A percentile compares a stretch with the other conserved stretches of the same genome.
phyloP scores from a whole-genome alignment of 2,113 vertebrate species.

The Hippoglossus stenolepis region DNA sequence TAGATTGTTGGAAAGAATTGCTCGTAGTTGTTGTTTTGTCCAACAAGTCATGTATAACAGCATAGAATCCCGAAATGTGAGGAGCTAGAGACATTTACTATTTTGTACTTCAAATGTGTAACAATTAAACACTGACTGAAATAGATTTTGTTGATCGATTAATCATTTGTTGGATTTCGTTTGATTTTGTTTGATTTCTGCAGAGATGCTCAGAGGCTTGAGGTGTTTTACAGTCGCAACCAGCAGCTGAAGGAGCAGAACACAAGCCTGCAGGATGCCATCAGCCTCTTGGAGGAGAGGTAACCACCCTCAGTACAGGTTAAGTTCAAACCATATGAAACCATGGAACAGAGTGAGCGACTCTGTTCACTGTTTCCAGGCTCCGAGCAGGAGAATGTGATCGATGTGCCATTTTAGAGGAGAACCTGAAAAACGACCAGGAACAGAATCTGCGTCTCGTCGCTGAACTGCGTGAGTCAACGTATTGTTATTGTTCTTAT shows the following conservation, averaged over 20 bases:
- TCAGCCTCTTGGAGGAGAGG: slow-evolving; percentile 92
- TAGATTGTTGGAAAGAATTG: too few relatives aligned
- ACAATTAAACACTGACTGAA: not conserved
- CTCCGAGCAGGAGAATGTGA: slow-evolving; percentile 89
- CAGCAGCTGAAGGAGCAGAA: slow-evolving; percentile 94
- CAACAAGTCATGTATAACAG: not conserved
- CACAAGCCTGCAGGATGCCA: slow-evolving; percentile 89
- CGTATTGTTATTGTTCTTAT: not conserved
- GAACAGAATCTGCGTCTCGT: slow-evolving; percentile 87
- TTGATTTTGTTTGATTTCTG: slow-evolving; percentile 41
- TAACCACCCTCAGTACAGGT: slow-evolving; percentile 43
- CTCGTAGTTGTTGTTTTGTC: too few relatives aligned
- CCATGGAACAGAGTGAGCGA: not conserved
- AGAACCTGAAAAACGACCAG: slow-evolving; percentile 88
- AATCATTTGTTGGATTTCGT: too few relatives aligned
- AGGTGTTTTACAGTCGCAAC: slow-evolving; percentile 93
- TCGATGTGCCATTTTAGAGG: slow-evolving; percentile 88
- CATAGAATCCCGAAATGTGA: not conserved
- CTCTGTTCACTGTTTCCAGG: slow-evolving; percentile 71
- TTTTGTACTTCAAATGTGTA: too few relatives aligned
- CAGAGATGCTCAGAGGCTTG: slow-evolving; percentile 95
- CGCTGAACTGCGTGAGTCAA: slow-evolving; percentile 90
- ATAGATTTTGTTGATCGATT: not conserved
- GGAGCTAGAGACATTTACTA: not conserved
- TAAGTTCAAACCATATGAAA: not conserved